phyloP scores from a whole-genome alignment of 2,797 vertebrate genomes.

The Esox masquinongy region DNA sequence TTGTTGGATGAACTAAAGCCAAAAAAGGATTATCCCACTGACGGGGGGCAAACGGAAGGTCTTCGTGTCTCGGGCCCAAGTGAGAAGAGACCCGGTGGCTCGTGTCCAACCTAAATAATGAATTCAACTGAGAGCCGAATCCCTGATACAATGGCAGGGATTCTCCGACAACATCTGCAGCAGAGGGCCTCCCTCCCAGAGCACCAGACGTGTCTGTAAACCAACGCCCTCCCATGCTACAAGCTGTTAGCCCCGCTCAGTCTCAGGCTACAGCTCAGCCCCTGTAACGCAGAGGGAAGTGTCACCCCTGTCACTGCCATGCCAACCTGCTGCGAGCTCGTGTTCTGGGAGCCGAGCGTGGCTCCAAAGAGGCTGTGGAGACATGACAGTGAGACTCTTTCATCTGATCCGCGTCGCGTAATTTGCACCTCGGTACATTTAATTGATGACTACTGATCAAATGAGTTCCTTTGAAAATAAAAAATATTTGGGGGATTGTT shows the following conservation, averaged over 20 bases:
- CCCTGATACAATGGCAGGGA: constrained; percentile 44
- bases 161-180: not conserved
- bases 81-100: not conserved
- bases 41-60: too few species aligned
- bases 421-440: constrained; percentile 78
- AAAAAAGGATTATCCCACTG: too few species aligned
- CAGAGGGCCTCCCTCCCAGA: constrained; percentile 56
- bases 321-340: constrained; percentile 65
- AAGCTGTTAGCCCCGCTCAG: constrained; percentile 40
- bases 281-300: constrained; percentile 73
- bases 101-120: constrained; percentile 56
- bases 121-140: constrained; percentile 49
- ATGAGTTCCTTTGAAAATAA: constrained; percentile 77
- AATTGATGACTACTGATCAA: constrained; percentile 85
- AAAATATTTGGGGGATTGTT: constrained; percentile 68
- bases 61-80: not conserved
- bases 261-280: constrained; percentile 68
- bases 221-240: constrained; percentile 64
- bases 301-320: constrained; percentile 74
- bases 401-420: constrained; percentile 78
- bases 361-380: constrained; percentile 66
- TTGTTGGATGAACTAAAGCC: too few species aligned
- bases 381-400: constrained; percentile 78
- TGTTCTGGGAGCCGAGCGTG: constrained; percentile 57
- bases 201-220: constrained; percentile 69